phyloP scores from a whole-genome alignment of 2,797 vertebrate species.

The Pygocentrus nattereri region DNA sequence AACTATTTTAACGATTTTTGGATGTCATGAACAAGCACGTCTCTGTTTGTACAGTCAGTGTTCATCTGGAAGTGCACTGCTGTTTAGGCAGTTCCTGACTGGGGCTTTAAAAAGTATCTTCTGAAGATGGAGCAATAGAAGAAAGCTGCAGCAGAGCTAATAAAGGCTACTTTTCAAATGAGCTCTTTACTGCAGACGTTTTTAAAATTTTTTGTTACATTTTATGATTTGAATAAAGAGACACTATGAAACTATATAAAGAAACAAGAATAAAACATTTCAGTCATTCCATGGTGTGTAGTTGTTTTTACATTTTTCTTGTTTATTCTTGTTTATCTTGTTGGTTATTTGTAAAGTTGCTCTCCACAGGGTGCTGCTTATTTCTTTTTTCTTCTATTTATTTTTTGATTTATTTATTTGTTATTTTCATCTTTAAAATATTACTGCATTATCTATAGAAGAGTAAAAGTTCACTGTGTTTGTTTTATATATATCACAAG shows the following conservation, averaged over 20 bases:
- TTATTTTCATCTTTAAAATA: neutral
- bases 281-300: neutral
- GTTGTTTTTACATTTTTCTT: slow-evolving; percentile 9
- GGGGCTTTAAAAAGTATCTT: slow-evolving; percentile 22
- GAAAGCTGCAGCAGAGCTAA: slow-evolving; percentile 6
- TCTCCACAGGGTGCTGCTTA: neutral
- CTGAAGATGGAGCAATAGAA: slow-evolving; percentile 27
- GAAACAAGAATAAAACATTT: slow-evolving; percentile 39
- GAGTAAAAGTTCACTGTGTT: slow-evolving; percentile 13
- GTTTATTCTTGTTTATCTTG: neutral
- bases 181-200: slow-evolving; percentile 11
- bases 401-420: neutral
- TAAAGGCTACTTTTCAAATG: slow-evolving; percentile 27
- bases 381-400: neutral
- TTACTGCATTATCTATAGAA: neutral
- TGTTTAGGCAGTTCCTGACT: slow-evolving; percentile 10
- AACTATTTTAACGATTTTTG: slow-evolving; percentile 1
- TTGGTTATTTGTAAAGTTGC: neutral
- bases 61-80: slow-evolving; percentile 7
- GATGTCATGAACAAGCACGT: neutral
- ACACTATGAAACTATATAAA: neutral
- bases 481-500: slow-evolving; percentile 8
- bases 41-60: neutral
- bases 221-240: slow-evolving; percentile 34
- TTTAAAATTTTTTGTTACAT: slow-evolving; percentile 23